These are phyloP conservation scores for Labroides dimidiatus DNA, from an alignment of 2,797 vertebrate genomes.

Conservation along the genomic window DNA sequence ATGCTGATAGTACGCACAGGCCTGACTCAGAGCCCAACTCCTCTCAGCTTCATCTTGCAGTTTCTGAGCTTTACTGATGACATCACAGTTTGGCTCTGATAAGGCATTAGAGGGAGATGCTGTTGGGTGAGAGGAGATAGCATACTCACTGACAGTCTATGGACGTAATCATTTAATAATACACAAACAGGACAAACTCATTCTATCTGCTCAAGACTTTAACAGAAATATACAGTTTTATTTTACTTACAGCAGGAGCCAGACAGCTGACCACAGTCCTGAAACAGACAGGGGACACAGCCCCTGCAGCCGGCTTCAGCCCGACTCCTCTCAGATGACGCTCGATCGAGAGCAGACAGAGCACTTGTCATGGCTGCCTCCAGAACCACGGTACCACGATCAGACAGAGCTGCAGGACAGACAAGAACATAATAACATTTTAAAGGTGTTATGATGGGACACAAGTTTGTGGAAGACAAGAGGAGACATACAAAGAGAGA, in stretches of 20 bases:
- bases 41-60: conserved; percentile 81
- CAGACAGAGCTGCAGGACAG: conserved; percentile 86
- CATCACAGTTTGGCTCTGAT: conserved; percentile 87
- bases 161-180: not conserved
- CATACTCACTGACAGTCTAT: not conserved
- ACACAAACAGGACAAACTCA: not conserved
- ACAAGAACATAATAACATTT: not conserved
- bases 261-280: conserved; percentile 84
- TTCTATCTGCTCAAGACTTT: not conserved
- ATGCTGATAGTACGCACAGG: conserved; percentile 86
- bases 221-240: not conserved
- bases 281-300: conserved; percentile 89
- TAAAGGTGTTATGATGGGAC: not conserved
- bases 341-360: conserved; percentile 84
- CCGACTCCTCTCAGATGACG: conserved; percentile 80
- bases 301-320: conserved; percentile 79
- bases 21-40: conserved; percentile 89
- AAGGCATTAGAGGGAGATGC: conserved; percentile 62
- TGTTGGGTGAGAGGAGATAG: conserved; percentile 37
- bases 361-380: conserved; percentile 90
- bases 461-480: not conserved
- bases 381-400: conserved; percentile 90
- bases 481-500: not conserved
- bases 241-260: conserved; percentile 79
- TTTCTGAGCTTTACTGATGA: conserved; percentile 82